Conservation (phyloP, 2,797 vertebrate genomes). For the Arctocebus calabarensis region DNA sequence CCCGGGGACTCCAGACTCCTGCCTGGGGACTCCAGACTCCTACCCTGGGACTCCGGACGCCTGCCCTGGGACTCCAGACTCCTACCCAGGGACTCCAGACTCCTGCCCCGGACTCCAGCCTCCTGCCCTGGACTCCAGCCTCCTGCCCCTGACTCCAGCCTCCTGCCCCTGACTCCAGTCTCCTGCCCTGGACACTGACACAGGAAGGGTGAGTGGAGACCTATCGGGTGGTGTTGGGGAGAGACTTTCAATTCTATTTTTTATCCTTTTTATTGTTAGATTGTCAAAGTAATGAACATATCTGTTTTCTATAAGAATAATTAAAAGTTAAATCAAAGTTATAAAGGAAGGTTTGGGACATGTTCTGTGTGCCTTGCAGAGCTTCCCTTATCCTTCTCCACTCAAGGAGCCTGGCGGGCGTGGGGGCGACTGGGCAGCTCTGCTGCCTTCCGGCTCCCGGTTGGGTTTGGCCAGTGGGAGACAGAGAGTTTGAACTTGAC, state of each 20-base stretch:
- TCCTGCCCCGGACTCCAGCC: background rate
- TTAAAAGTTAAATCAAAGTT: background rate
- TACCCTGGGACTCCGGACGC: background rate
- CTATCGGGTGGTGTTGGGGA: background rate
- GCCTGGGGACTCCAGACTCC: background rate
- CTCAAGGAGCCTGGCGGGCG: accelerated
- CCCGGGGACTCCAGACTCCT: background rate
- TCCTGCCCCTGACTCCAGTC: background rate
- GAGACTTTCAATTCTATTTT: background rate
- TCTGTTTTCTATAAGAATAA: background rate
- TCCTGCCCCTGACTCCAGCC: background rate
- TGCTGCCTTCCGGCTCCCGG: background rate
- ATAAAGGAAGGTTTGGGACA: no score
- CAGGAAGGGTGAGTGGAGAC: background rate
- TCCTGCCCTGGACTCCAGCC: background rate
- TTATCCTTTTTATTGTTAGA: background rate
- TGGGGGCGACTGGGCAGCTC: background rate
- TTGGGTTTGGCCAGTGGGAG: background rate
- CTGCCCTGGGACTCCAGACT: background rate
- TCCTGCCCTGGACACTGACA: background rate
- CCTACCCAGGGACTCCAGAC: background rate
- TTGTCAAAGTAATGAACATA: background rate
- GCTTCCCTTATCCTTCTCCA: background rate
- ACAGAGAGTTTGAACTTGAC: background rate
- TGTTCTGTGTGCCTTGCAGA: background rate